A percentile compares a stretch with the other conserved stretches of the same genome.
Conservation (phyloP, 2,888 invertebrate species). For the Xylophagus ater region DNA sequence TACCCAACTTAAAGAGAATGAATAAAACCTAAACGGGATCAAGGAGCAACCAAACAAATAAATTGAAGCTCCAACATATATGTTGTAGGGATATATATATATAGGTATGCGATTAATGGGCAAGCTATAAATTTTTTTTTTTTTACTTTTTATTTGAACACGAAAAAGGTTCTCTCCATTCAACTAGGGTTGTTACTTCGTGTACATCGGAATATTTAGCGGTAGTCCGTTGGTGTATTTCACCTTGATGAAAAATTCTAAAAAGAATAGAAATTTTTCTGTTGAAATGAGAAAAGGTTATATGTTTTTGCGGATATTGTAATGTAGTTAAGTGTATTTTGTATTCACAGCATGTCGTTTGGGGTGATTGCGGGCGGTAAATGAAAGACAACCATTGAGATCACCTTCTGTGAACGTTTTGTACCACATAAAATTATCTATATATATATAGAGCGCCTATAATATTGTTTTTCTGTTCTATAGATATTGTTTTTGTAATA, state of each 20-base stretch:
- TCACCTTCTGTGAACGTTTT: too few species aligned
- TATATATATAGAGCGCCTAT: too few species aligned
- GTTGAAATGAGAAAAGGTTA: background rate
- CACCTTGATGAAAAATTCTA: background rate
- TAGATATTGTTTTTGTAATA: too few species aligned
- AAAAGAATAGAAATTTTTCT: background rate
- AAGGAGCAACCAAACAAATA: background rate
- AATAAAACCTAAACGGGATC: background rate
- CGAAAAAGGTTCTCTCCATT: background rate
- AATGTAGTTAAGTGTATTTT: constrained; percentile 2
- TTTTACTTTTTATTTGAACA: constrained; percentile 9
- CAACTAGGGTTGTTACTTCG: background rate
- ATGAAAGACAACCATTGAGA: too few species aligned
- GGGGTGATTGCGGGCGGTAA: too few species aligned
- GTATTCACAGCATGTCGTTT: constrained; percentile 12
- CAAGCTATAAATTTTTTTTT: constrained; percentile 8
- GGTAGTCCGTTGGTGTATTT: background rate
- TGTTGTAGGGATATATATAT: too few species aligned
- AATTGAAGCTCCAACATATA: background rate
- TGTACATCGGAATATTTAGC: background rate
- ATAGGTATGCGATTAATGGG: constrained; percentile 14
- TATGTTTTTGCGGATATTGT: background rate
- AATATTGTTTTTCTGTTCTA: too few species aligned
- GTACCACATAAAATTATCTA: too few species aligned
- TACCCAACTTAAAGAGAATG: background rate